Evolutionary conservation across 2,888 invertebrate species (phyloP), one percentile per base, ranked within the genome.

Genomic region (Apeira syringaria): DNA sequence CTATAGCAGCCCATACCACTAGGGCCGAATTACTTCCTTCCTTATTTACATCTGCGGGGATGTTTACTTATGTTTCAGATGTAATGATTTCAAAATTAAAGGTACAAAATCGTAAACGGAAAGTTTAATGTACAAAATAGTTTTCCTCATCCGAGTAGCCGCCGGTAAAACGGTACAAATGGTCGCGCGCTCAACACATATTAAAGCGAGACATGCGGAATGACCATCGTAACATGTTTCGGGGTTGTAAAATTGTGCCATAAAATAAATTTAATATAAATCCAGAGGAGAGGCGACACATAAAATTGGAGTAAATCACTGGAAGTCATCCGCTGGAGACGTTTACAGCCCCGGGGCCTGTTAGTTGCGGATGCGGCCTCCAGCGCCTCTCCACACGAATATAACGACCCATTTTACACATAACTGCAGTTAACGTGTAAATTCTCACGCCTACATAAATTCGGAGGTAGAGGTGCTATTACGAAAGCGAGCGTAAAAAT

Each of bases 241-340:
- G 67, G 67, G 70, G 78, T 74, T 82, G 77, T 87, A 85, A 87
- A 84, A 79, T 74, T 72, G 74, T 66, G 56, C 75, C 74, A 76
- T 83, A 84, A 86, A 86, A 84, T 86, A 84, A 85, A 80, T 82
- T 84, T 84, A 83, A 83, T 84, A 83, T 82, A 82, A 79, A 82
- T 81, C 83, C 76, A 72, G 72, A 70, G 75, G 73, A 74, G 78
- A 74, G 75, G 74, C 79, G 83, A 80, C 84, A 85, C 86, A 87
- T 87, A 88, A 88, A 88, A 86, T 85, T 77, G 83, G 67, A 80
- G 84, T 88, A 88, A 88, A 88, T 88, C 87, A 86, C 85, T 73
- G 65, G 80, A 84, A 86, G 86, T 83, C 87, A 84, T 79, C 73
- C 84, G 83, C 67, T 74, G 72, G 74, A 84, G 87, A 87, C 86